These are phyloP conservation scores for Myotis findleyi DNA, from an alignment of 2,797 vertebrate genomes.

Conservation along the genomic window DNA sequence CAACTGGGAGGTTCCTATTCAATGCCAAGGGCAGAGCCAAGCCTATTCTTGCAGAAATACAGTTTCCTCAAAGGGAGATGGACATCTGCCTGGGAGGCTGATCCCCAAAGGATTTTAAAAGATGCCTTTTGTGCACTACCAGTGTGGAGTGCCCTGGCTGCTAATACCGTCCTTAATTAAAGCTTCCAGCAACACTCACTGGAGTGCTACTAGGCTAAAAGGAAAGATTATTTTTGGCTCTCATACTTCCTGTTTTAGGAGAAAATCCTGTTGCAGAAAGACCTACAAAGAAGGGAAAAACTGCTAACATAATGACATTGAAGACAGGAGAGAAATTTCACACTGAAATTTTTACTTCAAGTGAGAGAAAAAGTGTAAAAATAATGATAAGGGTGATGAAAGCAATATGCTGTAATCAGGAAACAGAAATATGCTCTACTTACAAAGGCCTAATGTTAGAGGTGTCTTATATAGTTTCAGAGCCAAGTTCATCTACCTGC, in stretches of 20 bases:
- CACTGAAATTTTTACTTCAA: conserved; percentile 74
- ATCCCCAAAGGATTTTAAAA: background rate
- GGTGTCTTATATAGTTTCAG: background rate
- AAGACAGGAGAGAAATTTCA: conserved; percentile 72
- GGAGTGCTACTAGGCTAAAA: conserved; percentile 66
- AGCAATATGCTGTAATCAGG: conserved; percentile 62
- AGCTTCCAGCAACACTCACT: conserved; percentile 22
- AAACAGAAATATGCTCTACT: conserved; percentile 66
- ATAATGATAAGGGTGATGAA: conserved; percentile 74
- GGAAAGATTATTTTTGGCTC: conserved; percentile 78
- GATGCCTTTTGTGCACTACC: background rate
- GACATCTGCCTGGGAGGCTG: background rate
- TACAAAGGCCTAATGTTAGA: conserved; percentile 55
- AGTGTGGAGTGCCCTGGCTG: background rate
- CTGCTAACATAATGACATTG: conserved; percentile 66
- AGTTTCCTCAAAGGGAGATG: background rate
- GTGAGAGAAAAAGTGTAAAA: conserved; percentile 74
- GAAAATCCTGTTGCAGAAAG: conserved; percentile 72
- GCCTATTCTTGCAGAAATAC: background rate
- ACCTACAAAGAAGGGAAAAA: conserved; percentile 54
- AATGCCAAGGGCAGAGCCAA: background rate
- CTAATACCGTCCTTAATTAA: conserved; percentile 11
- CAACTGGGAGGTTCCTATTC: background rate
- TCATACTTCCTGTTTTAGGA: conserved; percentile 69
- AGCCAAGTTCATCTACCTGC: conserved; percentile 50